Base-by-base conservation (phyloP, 2,888 invertebrate genomes). In the Tenthredo mesomela region DNA sequence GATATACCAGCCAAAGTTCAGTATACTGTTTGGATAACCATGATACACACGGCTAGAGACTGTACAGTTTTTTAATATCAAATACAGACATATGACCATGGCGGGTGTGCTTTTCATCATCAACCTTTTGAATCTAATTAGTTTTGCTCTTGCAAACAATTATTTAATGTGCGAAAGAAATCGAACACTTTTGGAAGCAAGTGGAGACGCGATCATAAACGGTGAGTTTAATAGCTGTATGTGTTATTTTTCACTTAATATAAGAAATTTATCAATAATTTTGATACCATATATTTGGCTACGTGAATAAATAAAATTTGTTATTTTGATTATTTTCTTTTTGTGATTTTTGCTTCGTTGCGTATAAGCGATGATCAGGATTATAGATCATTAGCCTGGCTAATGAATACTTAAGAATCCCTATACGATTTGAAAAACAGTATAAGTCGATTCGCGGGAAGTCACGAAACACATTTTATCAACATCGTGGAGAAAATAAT, bases 181-280 rank as follows among this genome's bases (percentile, higher is more conserved):
- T 87, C 90, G 87, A 47, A 90, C 92, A 25, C 86, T 92, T 47
- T 71, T 91, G 77, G 92, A 93, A 84, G 88, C 88, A 29, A 87
- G 91, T 7, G 93, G 93, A 0, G 91, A 93, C 37, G 92, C 91
- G 43, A 88, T 92, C 50, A 85, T 93, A 58, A 90, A 92, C 40
- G 91, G 93, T 93, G 85, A 91, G 87, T 82, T 33, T 25, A 5
- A 15, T 29, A 18, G 2, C 6, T 33, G 33, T 29, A 25, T 67
- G 25, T 1, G 29, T 29, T 29, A 29, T 29, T 29, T 33, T 40
- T n/a, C 18, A 71, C 9, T 15, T 1, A n/a, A 40, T 37, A 37
- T 40, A n/a, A n/a, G 0, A n/a, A n/a, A 33, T 33, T 37, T 4
- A 71, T 33, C 37, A n/a, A 33, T 5, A 37, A 71, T 71, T 12